Evolutionary conservation across 2,888 invertebrate genomes (phyloP), one percentile per base, ranked within the genome.

Genomic region (Listrodromus nycthemerus): DNA sequence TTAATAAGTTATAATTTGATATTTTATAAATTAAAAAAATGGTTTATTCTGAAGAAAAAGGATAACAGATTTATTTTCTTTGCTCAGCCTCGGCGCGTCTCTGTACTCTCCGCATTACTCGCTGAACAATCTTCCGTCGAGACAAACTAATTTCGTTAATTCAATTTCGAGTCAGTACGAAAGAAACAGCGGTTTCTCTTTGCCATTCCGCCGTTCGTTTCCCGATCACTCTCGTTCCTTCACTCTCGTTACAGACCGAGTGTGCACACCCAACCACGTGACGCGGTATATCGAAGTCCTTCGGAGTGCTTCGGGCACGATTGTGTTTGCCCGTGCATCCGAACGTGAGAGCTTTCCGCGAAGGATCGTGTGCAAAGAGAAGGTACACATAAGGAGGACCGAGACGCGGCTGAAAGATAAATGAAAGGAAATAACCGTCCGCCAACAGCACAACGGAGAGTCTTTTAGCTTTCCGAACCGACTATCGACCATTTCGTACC

Each of bases 131-230:
- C 21, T 13, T 10, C 78, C 83, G 2, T 58, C 81, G 83, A 83
- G 83, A 87, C 87, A 89, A 90, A 89, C 88, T 90, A 90, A 91
- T 90, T 90, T 89, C 87, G 87, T 86, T 89, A 90, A 90, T 90
- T 89, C 87, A 87, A 87, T 86, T 81, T 76, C 58, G 77, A 52
- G 74, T 69, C 82, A 30, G 77, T 30, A 71, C 37, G 33, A 27
- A 80, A 77, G 61, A 48, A 76, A 77, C 33, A 50, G 65, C 55
- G 41, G 10, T 66, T 48, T 24, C 69, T 41, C 16, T 10, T 7
- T 8, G 30, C 37, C 33, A 13, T 33, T 70, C 37, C n/a, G 2
- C n/a, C 66, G 63, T 81, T 83, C 55, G 10, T 24, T 24, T 55
- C 65, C 69, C 65, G 78, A 70, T 69, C 74, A 75, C 67, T 86